phyloP scores from a whole-genome alignment of 2,888 invertebrate genomes.

The Nymphalis polychloros region DNA sequence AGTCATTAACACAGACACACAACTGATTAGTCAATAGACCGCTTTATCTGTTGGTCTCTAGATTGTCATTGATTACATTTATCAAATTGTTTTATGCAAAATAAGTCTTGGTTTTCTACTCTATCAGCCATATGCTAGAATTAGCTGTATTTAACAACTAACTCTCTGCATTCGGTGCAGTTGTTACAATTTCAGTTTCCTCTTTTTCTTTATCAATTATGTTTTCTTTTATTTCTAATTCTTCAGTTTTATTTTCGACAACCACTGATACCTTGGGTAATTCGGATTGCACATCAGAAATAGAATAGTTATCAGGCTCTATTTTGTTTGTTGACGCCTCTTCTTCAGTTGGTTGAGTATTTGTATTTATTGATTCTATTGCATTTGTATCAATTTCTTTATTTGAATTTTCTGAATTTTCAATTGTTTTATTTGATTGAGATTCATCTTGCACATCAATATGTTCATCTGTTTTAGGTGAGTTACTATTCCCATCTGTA shows the following conservation, averaged over 20 bases:
- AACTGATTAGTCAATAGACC: not conserved
- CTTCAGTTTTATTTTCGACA: constrained; percentile 37
- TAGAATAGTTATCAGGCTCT: constrained; percentile 68
- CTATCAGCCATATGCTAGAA: not conserved
- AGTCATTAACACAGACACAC: not conserved
- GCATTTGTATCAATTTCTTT: constrained; percentile 16
- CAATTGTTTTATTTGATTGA: constrained; percentile 38
- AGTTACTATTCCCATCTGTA: constrained; percentile 73
- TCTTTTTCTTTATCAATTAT: constrained; percentile 28
- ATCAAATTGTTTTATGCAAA: not conserved
- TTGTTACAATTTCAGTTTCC: constrained; percentile 30
- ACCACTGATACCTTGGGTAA: constrained; percentile 48
- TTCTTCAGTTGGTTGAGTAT: constrained; percentile 34
- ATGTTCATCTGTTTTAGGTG: constrained; percentile 63
- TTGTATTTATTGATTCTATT: constrained; percentile 53
- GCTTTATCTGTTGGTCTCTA: not conserved
- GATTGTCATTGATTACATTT: not conserved
- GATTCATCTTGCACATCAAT: constrained; percentile 41
- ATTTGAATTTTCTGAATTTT: constrained; percentile 36
- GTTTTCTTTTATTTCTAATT: constrained; percentile 37
- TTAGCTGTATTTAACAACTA: not conserved
- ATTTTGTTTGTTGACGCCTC: constrained; percentile 46
- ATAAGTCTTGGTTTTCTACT: not conserved
- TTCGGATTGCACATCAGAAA: constrained; percentile 72
- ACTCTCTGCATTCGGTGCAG: constrained; percentile 10